These are phyloP conservation scores for Aegypius monachus DNA, from an alignment of 2,113 vertebrate genomes.

Conservation along the genomic window DNA sequence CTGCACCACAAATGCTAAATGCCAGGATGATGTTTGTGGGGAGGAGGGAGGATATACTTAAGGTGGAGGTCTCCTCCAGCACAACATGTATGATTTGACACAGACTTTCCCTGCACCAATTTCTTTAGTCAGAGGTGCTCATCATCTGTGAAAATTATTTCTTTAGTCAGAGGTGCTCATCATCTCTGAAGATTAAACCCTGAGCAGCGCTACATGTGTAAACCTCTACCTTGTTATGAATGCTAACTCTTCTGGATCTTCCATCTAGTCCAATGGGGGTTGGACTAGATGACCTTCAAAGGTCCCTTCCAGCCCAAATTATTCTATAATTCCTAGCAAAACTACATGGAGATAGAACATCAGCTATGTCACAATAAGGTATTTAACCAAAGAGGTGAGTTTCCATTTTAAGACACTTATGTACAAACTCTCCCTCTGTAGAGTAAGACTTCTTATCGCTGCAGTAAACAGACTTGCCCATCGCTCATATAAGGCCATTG, in stretches of 20 bases:
- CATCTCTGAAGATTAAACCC: not conserved
- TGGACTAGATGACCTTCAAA: not conserved
- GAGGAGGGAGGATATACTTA: not conserved
- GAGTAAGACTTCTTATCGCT: not conserved
- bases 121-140: not conserved
- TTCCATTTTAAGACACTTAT: not conserved
- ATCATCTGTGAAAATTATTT: not conserved
- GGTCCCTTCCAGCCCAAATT: not conserved
- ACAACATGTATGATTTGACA: rapidly evolving
- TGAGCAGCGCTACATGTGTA: rapidly evolving
- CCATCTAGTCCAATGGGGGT: not conserved
- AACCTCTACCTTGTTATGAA: not conserved
- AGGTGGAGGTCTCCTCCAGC: not conserved
- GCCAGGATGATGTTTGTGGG: not conserved
- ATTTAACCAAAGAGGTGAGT: not conserved
- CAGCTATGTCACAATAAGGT: not conserved
- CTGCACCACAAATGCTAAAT: not conserved
- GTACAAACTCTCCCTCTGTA: not conserved
- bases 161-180: not conserved
- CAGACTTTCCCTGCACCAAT: not conserved
- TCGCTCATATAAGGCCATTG: not conserved
- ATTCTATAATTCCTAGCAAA: not conserved
- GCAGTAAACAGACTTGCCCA: not conserved
- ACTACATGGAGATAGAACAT: not conserved
- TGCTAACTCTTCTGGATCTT: not conserved